These are phyloP conservation scores for Chloroceryle inda DNA, from an alignment of 2,797 vertebrate species.

Conservation along the genomic window DNA sequence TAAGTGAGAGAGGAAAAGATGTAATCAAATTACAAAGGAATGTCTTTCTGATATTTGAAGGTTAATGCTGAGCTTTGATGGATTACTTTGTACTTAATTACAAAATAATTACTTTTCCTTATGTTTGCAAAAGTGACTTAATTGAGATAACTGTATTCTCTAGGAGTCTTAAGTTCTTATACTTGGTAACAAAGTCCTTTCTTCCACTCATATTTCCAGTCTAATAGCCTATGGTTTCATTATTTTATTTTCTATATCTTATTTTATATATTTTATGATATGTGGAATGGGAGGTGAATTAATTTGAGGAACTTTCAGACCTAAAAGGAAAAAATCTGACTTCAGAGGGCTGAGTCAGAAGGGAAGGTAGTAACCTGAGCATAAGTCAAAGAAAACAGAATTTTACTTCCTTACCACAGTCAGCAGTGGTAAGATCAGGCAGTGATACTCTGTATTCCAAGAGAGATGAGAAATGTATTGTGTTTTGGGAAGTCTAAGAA, in stretches of 20 bases:
- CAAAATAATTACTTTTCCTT: background rate
- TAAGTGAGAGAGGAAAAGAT: background rate
- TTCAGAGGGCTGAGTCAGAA: background rate
- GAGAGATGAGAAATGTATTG: background rate
- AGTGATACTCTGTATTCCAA: background rate
- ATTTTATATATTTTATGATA: background rate
- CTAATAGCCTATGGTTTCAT: background rate
- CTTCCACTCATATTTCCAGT: background rate
- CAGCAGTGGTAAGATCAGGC: background rate
- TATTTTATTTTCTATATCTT: background rate
- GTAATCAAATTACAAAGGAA: background rate
- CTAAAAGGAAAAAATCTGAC: background rate
- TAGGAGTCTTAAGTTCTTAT: background rate
- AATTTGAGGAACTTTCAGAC: background rate
- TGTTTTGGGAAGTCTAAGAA: background rate
- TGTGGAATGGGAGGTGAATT: background rate
- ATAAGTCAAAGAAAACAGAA: background rate
- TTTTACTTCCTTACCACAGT: background rate
- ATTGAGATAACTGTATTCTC: background rate
- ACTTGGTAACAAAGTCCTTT: background rate
- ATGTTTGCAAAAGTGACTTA: background rate
- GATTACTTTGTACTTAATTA: background rate
- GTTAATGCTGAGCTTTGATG: background rate
- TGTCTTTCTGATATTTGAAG: background rate
- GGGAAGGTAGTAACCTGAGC: background rate